phyloP scores from a whole-genome alignment of 2,113 vertebrate species.

The Mormyrus iriodes region DNA sequence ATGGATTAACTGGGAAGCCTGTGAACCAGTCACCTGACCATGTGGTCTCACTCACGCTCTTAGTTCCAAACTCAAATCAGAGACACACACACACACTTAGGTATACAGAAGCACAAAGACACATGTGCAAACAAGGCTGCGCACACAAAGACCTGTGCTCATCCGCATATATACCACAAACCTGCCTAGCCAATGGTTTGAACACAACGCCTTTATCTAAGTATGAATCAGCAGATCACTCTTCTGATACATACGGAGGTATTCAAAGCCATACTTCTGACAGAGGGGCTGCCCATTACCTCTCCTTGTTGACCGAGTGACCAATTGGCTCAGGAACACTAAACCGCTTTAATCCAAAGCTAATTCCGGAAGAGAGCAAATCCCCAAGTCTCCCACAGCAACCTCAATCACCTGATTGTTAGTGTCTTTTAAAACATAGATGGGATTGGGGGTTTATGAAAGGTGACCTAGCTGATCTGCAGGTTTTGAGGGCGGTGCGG shows the following conservation, averaged over 20 bases:
- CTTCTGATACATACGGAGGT: neutral
- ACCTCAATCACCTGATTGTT: neutral
- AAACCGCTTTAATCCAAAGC: neutral
- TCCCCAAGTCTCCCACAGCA: neutral
- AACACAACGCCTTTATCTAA: neutral
- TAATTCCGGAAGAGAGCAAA: neutral
- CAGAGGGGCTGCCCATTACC: neutral
- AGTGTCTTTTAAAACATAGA: neutral
- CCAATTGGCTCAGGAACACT: neutral
- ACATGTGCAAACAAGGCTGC: neutral
- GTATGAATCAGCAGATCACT: neutral
- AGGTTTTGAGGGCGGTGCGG: neutral
- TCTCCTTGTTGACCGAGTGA: neutral
- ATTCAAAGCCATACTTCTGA: neutral
- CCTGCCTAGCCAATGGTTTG: neutral
- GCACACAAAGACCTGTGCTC: neutral
- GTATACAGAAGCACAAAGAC: neutral
- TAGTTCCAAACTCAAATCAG: constrained; percentile 20
- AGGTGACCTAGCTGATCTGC: neutral
- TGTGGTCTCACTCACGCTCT: neutral
- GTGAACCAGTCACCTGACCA: neutral
- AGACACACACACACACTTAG: constrained; percentile 37
- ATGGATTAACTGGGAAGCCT: neutral
- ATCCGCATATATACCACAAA: neutral
- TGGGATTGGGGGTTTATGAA: neutral